Evolutionary conservation across 2,797 vertebrate genomes (phyloP).

Genomic region (Pyrocephalus nanus): DNA sequence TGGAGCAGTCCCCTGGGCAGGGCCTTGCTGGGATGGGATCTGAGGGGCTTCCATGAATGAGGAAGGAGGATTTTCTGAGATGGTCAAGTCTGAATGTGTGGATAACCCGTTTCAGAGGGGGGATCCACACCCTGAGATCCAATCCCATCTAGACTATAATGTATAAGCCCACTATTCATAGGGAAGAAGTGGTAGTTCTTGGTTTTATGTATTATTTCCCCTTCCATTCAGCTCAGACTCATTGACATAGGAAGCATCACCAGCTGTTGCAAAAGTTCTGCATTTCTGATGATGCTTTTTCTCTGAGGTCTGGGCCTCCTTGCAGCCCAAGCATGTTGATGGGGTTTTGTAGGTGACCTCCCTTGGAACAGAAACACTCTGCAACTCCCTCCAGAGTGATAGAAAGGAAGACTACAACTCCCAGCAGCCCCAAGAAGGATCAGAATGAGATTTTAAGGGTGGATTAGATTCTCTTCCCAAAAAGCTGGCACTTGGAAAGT

Average conservation of each 20-base stretch:
- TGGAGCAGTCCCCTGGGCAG: background rate
- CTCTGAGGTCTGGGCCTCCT: background rate
- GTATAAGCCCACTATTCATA: background rate
- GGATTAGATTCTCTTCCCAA: background rate
- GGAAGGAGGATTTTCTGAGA: background rate
- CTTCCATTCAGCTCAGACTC: background rate
- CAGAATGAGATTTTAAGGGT: background rate
- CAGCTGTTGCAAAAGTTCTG: background rate
- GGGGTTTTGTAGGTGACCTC: background rate
- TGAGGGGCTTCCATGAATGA: background rate
- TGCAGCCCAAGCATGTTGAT: background rate
- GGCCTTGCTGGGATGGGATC: background rate
- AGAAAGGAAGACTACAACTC: constrained; percentile 30
- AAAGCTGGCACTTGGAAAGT: background rate
- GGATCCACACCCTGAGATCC: background rate
- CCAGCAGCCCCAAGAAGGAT: constrained; percentile 47
- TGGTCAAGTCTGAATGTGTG: background rate
- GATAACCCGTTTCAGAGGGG: background rate
- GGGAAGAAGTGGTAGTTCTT: background rate
- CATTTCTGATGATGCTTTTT: background rate
- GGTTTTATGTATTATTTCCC: background rate
- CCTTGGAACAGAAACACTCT: background rate
- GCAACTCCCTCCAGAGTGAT: accelerated
- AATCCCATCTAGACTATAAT: accelerated
- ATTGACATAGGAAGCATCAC: background rate